phyloP scores from a whole-genome alignment of 2,797 vertebrate species.

The Loris lydekkerianus region DNA sequence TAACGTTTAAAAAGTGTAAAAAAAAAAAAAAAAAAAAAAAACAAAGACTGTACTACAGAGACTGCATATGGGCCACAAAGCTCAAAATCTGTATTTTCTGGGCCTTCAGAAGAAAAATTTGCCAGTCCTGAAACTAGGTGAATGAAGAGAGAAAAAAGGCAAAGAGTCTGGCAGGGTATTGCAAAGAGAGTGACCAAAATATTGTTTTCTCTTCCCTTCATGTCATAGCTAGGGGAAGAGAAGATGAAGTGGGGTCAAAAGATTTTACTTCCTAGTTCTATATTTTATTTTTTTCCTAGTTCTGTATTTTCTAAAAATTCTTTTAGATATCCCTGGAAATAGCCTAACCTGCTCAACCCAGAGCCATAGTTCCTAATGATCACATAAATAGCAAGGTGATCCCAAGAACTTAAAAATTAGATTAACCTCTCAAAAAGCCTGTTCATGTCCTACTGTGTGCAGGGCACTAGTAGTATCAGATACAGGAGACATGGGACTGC shows the following conservation, averaged over 20 bases:
- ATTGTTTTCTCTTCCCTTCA: background rate
- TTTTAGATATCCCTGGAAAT: background rate
- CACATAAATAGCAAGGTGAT: background rate
- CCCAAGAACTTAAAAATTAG: background rate
- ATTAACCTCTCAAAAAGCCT: constrained; percentile 14
- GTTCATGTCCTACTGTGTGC: background rate
- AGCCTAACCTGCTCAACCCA: background rate
- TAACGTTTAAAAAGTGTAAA: background rate
- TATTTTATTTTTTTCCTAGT: background rate
- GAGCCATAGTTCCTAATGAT: background rate
- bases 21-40: background rate
- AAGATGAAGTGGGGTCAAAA: background rate
- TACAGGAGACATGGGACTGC: background rate
- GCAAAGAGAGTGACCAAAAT: background rate
- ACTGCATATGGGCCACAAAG: background rate
- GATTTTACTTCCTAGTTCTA: background rate
- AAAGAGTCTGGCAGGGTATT: background rate
- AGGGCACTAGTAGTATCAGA: background rate
- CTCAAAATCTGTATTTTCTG: constrained; percentile 7
- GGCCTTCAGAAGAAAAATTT: background rate
- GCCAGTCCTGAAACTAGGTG: background rate
- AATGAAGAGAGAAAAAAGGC: background rate
- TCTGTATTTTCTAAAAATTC: background rate
- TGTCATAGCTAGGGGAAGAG: background rate
- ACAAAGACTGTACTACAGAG: background rate